Evolutionary conservation across 2,113 vertebrate species (phyloP).

Genomic region (Castor canadensis): DNA sequence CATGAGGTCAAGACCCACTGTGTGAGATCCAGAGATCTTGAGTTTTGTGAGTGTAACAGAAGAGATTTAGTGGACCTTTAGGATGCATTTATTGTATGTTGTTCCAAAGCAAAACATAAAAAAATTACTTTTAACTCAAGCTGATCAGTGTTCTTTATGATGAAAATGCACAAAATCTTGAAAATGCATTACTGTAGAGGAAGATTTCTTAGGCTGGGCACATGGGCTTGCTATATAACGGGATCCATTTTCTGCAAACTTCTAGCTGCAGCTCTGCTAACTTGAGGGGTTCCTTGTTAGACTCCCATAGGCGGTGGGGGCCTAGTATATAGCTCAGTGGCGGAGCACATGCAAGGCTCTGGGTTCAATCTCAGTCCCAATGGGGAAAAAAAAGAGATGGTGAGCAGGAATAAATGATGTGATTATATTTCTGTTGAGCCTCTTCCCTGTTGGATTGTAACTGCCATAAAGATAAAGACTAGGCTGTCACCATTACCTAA

Average conservation of each 20-base stretch:
- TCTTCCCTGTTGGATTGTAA: background rate
- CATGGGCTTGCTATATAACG: background rate
- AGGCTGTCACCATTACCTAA: background rate
- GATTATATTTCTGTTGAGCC: background rate
- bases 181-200: background rate
- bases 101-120: background rate
- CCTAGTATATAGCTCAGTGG: background rate
- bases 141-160: background rate
- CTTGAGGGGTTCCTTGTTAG: background rate
- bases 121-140: background rate
- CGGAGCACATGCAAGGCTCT: background rate
- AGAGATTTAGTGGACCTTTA: background rate
- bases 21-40: background rate
- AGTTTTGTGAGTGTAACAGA: background rate
- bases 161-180: background rate
- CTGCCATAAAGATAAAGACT: background rate
- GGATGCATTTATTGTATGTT: background rate
- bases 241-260: background rate
- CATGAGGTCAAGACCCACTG: background rate
- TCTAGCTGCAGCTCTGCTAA: background rate
- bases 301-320: background rate
- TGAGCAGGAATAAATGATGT: background rate
- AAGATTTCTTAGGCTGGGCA: background rate
- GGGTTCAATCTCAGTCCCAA: background rate
- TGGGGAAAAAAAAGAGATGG: background rate